Conservation (phyloP, 2,888 invertebrate genomes). For the Nebria brevicollis region DNA sequence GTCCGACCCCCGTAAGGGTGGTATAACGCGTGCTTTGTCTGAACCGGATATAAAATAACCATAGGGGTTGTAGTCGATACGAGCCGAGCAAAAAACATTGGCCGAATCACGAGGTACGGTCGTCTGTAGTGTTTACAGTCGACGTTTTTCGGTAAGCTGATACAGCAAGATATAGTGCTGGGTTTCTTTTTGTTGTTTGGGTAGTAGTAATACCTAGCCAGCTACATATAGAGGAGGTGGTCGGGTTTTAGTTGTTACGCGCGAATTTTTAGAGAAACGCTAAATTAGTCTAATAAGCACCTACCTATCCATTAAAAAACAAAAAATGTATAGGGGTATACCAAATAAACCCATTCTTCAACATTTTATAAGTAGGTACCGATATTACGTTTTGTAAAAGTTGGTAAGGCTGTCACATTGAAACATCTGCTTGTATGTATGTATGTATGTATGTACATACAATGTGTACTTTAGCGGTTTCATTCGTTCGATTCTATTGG, state of each 20-base stretch:
- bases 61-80: conserved; percentile 43
- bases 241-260: not conserved
- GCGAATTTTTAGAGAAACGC: not conserved
- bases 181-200: conserved; percentile 9
- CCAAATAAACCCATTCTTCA: too few species aligned
- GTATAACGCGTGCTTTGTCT: conserved; percentile 29
- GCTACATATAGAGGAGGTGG: not conserved
- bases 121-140: not conserved
- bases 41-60: conserved; percentile 47
- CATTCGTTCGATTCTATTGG: too few species aligned
- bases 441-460: not conserved
- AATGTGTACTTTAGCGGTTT: not conserved
- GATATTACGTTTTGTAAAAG: too few species aligned
- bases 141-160: conserved; percentile 30
- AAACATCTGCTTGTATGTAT: not conserved
- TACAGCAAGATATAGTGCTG: not conserved
- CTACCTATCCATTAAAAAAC: too few species aligned
- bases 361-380: too few species aligned
- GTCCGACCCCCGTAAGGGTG: conserved; percentile 28
- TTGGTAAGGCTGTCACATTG: not conserved
- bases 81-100: conserved; percentile 32
- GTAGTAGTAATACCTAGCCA: not conserved
- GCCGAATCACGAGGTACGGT: not conserved
- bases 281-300: too few species aligned
- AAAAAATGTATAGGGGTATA: too few species aligned